These are phyloP conservation scores for Peucedramus taeniatus DNA, from an alignment of 2,113 vertebrate species.

Conservation along the genomic window DNA sequence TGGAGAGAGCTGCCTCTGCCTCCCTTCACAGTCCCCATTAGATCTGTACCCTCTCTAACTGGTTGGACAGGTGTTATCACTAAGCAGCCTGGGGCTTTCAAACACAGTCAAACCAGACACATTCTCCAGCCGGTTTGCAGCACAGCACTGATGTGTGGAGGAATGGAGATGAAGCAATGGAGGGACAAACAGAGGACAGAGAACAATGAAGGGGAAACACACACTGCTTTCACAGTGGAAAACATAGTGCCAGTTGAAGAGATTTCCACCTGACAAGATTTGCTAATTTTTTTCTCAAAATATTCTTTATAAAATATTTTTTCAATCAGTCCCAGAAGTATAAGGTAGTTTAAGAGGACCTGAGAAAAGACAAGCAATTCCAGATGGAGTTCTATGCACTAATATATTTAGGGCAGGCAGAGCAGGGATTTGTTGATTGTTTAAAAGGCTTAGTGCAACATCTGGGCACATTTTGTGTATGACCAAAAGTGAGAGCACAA, in stretches of 20 bases:
- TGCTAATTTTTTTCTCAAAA: neutral
- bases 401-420: neutral
- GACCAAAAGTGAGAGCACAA: conserved; percentile 15
- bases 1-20: conserved; percentile 52
- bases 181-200: neutral
- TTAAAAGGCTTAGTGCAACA: conserved; percentile 50
- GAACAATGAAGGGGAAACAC: neutral
- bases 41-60: neutral
- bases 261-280: neutral
- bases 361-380: conserved; percentile 8
- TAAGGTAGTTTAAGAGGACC: neutral
- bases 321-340: neutral
- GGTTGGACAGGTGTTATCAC: conserved; percentile 34
- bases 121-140: neutral
- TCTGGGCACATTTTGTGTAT: conserved; percentile 50
- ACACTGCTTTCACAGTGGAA: neutral
- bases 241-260: neutral
- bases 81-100: conserved; percentile 16
- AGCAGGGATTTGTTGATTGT: conserved; percentile 27
- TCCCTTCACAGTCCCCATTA: neutral
- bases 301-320: neutral
- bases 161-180: neutral
- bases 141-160: neutral
- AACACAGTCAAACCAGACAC: neutral
- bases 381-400: conserved; percentile 13